Conservation (phyloP, 92 coral and sea anemone genomes). For the Virgularia gustaviana region DNA sequence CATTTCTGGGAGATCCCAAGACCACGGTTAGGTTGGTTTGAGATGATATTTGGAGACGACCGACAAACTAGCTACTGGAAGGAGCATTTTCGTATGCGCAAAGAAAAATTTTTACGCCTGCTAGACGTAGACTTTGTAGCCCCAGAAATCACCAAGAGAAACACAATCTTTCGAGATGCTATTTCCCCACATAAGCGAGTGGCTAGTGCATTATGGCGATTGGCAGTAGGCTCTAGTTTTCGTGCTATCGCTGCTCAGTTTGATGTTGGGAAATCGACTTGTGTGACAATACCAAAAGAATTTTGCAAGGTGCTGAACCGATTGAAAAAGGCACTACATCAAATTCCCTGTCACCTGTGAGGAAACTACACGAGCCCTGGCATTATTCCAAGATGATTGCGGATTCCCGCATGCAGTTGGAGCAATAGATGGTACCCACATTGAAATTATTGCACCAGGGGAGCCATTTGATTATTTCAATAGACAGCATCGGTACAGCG, state of each 20-base stretch:
- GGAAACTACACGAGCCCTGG: constrained; percentile 40
- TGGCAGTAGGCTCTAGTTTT: constrained; percentile 54
- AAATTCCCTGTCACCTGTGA: constrained; percentile 37
- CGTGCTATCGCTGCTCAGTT: constrained; percentile 54
- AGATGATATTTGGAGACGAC: constrained; percentile 38
- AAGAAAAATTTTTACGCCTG: constrained; percentile 48
- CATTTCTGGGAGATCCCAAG: constrained; percentile 47
- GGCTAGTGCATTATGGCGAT: constrained; percentile 63
- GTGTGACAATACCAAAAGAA: constrained; percentile 55
- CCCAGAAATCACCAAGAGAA: constrained; percentile 35
- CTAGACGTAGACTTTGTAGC: constrained; percentile 38
- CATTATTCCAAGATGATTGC: constrained; percentile 44
- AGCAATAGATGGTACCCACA: constrained; percentile 51
- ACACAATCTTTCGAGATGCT: constrained; percentile 46
- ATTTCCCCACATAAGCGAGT: constrained; percentile 52
- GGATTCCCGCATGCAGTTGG: constrained; percentile 49
- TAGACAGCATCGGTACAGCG: constrained; percentile 44
- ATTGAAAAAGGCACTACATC: constrained; percentile 35
- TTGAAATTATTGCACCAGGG: constrained; percentile 32
- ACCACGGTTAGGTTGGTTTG: constrained; percentile 57
- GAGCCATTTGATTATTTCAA: constrained; percentile 47
- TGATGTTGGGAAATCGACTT: constrained; percentile 62
- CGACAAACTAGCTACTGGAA: constrained; percentile 54
- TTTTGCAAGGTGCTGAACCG: constrained; percentile 50
- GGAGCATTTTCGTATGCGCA: constrained; percentile 56